Base-by-base conservation (phyloP, 2,888 invertebrate genomes). In the Chrysolina oricalcia region DNA sequence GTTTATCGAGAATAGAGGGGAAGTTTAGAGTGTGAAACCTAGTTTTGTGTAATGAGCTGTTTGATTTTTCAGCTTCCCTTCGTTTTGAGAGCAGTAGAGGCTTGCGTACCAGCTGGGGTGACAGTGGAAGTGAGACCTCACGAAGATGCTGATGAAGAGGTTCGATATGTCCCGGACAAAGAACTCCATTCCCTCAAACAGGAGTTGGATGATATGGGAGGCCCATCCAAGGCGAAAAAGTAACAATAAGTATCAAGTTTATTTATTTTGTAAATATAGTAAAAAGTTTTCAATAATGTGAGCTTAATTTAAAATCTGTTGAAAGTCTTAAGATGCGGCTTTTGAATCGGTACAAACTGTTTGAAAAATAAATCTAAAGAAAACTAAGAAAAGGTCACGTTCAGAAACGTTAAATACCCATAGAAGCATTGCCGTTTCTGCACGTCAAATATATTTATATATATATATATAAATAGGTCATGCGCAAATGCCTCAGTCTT, bases 81-180 rank as follows among this genome's bases (percentile, higher is more conserved):
- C 21, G 90, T 97, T 66, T 85, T 97, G 70, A 93, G 97, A 78
- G 90, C 94, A 53, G 88, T 96, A 10, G 94, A 95, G 84, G 92
- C 93, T 0, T 90, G 93, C 17, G 87, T 95, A 64, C 97, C 98
- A 0, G 93, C 94, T 85, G 97, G 97, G 4, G 94, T 97, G 15
- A 90, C 92, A 0, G 86, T 97, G 15, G 89, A 90, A 70, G 91
- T 97, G 6, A 91, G 93, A 70, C 91, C 93, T 77, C 95, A 94
- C 83, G 89, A 91, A 63, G 89, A 91, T 0, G 92, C 92, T 48
- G 92, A 94, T 80, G 94, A 95, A 72, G 93, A 95, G 84, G 89
- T 92, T 50, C 91, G 95, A 74, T 97, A 95, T 88, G 93, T 98
- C 70, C 98, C 98, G 1, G 97, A 98, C 88, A 93, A 92, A 82